Evolutionary conservation across 2,888 invertebrate species (phyloP), one percentile per base, ranked within the genome.

Genomic region (Napeogenes inachia): DNA sequence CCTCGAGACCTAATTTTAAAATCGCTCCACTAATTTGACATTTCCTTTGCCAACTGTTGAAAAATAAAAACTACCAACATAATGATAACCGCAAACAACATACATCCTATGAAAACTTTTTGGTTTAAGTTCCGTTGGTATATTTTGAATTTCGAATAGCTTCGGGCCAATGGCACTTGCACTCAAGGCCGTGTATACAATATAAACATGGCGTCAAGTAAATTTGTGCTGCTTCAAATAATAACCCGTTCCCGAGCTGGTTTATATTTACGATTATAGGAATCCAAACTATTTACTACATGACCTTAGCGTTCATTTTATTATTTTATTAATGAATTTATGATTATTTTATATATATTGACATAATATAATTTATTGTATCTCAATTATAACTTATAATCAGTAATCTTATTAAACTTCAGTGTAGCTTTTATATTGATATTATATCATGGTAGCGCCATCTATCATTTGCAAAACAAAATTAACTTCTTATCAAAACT

Each of bases 121-220:
- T 62, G 63, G 61, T 68, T 64, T 60, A 56, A 60, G 54, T 56
- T 62, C 62, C 57, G 54, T 50, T 56, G 32, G 59, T 53, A 58
- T 32, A 55, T 57, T 60, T 66, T 58, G 50, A 58, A 58, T 58
- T 66, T 73, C 66, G 79, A 63, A 54, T 56, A 57, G 62, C 81
- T 77, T 65, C 68, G 77, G 79, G 74, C 70, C 69, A 70, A 69
- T 70, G 71, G 74, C 85, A 84, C 80, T 86, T 86, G 85, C 78
- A 59, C 59, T 55, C 83, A 86, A 87, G 87, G 88, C 71, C 82
- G 73, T 67, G 73, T 75, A 74, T 73, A 70, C 73, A 77, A 76
- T 74, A 74, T 74, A 70, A 79, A 80, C 62, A 81, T 80, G 79
- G 79, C 77, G 69, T 63, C 64, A 68, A 67, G 68, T 71, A 68